phyloP scores from a whole-genome alignment of 1,140 invertebrate genomes.

The Zaprionus gabonicus region DNA sequence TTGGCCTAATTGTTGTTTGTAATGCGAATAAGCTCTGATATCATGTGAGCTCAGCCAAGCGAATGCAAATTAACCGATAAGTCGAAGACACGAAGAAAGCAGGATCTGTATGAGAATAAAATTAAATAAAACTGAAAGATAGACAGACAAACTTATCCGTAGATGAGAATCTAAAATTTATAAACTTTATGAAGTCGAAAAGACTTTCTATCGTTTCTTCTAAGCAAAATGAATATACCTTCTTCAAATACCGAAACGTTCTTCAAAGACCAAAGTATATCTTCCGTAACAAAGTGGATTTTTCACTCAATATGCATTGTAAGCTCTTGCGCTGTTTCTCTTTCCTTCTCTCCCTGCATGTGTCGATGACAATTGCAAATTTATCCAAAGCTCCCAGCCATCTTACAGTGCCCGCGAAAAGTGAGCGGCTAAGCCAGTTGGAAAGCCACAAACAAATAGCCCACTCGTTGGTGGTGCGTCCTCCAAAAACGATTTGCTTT shows the following conservation, averaged over 20 bases:
- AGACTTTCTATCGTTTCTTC: no score
- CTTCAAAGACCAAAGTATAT: neutral
- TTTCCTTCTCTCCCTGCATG: neutral
- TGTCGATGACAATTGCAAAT: constrained; percentile 40
- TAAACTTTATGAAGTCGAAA: no score
- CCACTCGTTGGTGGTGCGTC: constrained; percentile 10
- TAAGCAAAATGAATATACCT: neutral
- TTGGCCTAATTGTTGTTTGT: constrained; percentile 41
- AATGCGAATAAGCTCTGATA: constrained; percentile 19
- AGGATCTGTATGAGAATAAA: neutral
- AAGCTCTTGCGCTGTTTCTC: neutral
- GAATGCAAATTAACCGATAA: neutral
- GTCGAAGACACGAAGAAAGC: neutral
- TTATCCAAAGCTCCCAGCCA: neutral
- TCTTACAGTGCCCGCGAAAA: neutral
- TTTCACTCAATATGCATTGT: neutral
- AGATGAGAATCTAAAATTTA: no score
- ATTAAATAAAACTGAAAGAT: neutral
- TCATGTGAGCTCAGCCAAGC: constrained; percentile 1
- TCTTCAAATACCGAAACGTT: neutral
- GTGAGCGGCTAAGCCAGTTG: constrained; percentile 38
- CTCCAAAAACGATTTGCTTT: constrained; percentile 63
- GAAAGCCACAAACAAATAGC: constrained; percentile 31
- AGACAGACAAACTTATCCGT: no score
- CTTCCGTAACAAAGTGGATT: neutral